phyloP scores from a whole-genome alignment of 2,888 invertebrate genomes.

The Pherbina coryleti region DNA sequence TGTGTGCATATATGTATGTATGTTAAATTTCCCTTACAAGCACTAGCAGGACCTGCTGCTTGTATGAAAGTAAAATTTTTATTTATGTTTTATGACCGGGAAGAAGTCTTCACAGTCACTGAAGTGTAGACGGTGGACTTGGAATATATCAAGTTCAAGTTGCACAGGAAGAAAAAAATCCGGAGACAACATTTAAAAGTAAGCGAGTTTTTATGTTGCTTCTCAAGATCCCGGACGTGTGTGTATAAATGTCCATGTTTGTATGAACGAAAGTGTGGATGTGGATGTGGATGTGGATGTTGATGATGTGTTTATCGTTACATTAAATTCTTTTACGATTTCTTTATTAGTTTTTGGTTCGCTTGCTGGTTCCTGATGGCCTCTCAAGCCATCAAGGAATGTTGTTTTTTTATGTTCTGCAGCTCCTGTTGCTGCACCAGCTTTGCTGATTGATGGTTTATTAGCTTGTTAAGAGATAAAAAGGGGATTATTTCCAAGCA shows the following conservation, averaged over 20 bases:
- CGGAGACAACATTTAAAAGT: constrained; percentile 1
- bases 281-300: constrained; percentile 56
- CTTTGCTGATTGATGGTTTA: constrained; percentile 42
- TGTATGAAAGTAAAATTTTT: constrained; percentile 40
- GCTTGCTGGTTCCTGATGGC: constrained; percentile 18
- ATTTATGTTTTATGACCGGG: constrained; percentile 39
- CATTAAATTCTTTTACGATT: constrained; percentile 67
- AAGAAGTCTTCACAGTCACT: constrained; percentile 15
- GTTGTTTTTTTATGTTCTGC: constrained; percentile 29
- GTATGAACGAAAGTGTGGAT: not conserved
- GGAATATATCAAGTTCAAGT: constrained; percentile 30
- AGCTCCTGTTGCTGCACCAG: constrained; percentile 27
- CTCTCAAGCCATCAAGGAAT: constrained; percentile 6
- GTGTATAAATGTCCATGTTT: not conserved
- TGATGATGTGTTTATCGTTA: constrained; percentile 68
- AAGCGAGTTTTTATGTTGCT: constrained; percentile 1
- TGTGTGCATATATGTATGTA: no score
- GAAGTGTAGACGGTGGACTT: not conserved
- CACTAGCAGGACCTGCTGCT: not conserved
- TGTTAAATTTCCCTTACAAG: not conserved
- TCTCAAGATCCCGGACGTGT: not conserved
- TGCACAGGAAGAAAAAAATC: constrained; percentile 10
- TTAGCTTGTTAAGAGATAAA: constrained; percentile 43
- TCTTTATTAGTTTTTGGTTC: constrained; percentile 59
- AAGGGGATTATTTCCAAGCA: constrained; percentile 37